Evolutionary conservation across 1,140 invertebrate genomes (phyloP).

Genomic region (Chionoecetes opilio): DNA sequence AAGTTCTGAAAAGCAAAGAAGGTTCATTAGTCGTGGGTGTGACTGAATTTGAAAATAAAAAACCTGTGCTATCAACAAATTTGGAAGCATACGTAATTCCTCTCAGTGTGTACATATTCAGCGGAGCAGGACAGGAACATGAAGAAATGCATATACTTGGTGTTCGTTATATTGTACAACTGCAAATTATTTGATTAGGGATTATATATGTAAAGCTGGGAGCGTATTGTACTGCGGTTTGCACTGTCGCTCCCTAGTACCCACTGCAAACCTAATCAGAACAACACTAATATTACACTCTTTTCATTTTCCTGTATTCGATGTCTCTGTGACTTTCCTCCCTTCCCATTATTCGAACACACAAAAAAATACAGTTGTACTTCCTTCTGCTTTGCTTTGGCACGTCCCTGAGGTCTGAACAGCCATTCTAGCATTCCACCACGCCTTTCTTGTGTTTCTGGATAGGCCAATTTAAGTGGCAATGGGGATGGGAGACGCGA

Average conservation of each 20-base stretch:
- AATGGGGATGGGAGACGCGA: background rate
- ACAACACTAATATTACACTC: background rate
- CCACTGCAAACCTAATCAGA: background rate
- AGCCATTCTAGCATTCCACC: background rate
- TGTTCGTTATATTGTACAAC: background rate
- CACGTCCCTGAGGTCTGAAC: background rate
- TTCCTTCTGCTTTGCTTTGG: background rate
- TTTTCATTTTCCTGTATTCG: background rate
- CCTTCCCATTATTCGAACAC: background rate
- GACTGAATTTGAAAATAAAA: too few relatives aligned
- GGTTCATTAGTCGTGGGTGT: too few relatives aligned
- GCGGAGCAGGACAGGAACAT: background rate
- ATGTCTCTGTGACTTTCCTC: background rate
- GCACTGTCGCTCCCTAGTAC: background rate
- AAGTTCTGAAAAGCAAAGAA: conserved; percentile 41
- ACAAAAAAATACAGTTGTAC: background rate
- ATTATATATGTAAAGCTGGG: background rate
- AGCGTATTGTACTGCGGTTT: too few relatives aligned
- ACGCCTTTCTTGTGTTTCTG: background rate
- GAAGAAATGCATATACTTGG: background rate
- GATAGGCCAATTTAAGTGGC: background rate
- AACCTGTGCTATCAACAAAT: too few relatives aligned
- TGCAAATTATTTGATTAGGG: background rate
- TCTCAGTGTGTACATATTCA: too few relatives aligned
- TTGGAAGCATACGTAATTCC: too few relatives aligned